Conservation (phyloP, 2,113 vertebrate species). For the Sinocyclocheilus maitianheensis region DNA sequence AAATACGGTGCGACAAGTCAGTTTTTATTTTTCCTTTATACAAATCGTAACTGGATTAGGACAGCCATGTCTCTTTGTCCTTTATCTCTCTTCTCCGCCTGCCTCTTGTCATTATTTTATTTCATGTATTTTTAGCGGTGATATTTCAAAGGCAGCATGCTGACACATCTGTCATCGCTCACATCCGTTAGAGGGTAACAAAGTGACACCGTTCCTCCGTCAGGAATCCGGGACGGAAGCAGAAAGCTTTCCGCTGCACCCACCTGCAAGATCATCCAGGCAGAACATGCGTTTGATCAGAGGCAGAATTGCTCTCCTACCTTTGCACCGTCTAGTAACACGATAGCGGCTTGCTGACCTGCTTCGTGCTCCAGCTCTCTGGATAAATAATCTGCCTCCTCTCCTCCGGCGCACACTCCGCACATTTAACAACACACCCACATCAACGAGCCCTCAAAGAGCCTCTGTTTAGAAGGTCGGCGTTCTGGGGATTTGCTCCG, state of each 20-base stretch:
- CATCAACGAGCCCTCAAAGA: neutral
- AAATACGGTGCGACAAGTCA: neutral
- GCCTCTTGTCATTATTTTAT: conserved; percentile 30
- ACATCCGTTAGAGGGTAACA: conserved; percentile 27
- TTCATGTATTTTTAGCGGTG: neutral
- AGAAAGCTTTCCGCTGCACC: conserved; percentile 30
- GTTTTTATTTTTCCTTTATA: conserved; percentile 31
- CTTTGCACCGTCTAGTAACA: neutral
- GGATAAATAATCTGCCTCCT: conserved; percentile 29
- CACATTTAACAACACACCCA: conserved; percentile 41
- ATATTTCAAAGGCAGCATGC: conserved; percentile 38
- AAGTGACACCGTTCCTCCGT: conserved; percentile 31
- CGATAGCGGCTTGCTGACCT: neutral
- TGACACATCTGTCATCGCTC: conserved; percentile 29
- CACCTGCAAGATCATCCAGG: conserved; percentile 35
- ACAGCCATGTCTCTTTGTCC: conserved; percentile 13
- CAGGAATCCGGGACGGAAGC: conserved; percentile 36
- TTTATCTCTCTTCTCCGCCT: conserved; percentile 26
- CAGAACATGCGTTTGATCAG: conserved; percentile 42
- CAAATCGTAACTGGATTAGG: conserved; percentile 41
- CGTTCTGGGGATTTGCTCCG: conserved; percentile 19
- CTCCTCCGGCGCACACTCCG: conserved; percentile 10
- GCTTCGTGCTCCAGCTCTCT: conserved; percentile 13
- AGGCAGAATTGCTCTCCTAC: neutral
- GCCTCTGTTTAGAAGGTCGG: neutral